phyloP scores from a whole-genome alignment of 2,113 vertebrate genomes.

The Peromyscus polionotus region DNA sequence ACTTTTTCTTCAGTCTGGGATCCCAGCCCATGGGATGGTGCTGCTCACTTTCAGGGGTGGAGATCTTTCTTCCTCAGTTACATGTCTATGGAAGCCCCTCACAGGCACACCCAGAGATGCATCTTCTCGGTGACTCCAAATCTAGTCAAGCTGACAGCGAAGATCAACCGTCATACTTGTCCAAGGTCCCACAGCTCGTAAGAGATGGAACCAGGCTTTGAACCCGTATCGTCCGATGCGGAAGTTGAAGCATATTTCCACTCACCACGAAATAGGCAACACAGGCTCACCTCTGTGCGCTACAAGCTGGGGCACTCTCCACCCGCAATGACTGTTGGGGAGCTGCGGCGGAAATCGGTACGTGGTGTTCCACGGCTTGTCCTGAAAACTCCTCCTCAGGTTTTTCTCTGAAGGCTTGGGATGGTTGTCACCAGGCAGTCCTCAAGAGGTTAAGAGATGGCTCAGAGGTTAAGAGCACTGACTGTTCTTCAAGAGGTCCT shows the following conservation, averaged over 20 bases:
- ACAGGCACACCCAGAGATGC: background rate
- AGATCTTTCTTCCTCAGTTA: background rate
- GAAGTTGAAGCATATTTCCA: background rate
- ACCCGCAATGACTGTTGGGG: accelerated
- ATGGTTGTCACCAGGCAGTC: background rate
- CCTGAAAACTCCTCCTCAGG: background rate
- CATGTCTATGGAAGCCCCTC: background rate
- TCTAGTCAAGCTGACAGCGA: background rate
- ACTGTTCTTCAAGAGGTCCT: too few relatives aligned
- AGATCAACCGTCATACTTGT: background rate
- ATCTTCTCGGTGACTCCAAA: background rate
- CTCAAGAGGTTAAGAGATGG: background rate
- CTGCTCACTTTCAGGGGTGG: background rate
- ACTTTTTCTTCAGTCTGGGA: background rate
- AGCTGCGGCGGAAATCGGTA: background rate
- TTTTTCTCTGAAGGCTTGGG: background rate
- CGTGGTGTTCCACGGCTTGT: background rate
- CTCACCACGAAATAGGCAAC: background rate
- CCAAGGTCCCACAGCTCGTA: background rate
- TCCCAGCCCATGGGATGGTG: background rate
- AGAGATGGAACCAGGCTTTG: background rate
- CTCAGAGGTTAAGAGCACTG: too few relatives aligned
- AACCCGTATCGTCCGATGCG: background rate
- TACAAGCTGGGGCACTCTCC: background rate
- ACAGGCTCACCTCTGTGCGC: background rate